Percentiles rank a stretch among this genome's conserved stretches.
phyloP scores from a whole-genome alignment of 2,888 invertebrate species.

The Drosophila limbata region DNA sequence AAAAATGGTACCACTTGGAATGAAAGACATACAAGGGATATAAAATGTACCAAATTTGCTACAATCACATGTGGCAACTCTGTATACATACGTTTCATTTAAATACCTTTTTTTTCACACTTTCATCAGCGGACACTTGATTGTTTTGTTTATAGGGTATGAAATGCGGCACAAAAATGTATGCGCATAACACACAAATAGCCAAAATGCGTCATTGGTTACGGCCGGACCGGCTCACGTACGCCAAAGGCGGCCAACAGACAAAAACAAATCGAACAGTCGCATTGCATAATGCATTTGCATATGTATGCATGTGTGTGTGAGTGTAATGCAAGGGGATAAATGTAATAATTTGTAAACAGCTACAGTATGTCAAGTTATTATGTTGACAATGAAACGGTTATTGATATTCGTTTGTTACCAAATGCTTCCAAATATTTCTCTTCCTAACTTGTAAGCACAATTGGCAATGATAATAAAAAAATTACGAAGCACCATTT shows the following conservation, averaged over 20 bases:
- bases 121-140: neutral
- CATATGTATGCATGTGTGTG: neutral
- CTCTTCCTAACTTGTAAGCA: neutral
- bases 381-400: neutral
- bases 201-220: conserved; percentile 53
- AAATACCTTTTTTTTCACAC: neutral
- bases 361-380: neutral
- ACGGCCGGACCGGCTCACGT: conserved; percentile 58
- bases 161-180: conserved; percentile 2
- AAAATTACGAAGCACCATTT: neutral
- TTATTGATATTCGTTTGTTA: neutral
- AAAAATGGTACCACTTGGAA: too few relatives aligned
- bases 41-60: neutral
- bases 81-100: neutral
- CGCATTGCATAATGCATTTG: conserved; percentile 59
- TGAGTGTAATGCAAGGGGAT: neutral
- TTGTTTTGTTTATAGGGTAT: conserved; percentile 39
- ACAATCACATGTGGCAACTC: neutral
- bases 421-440: neutral
- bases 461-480: neutral
- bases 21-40: too few relatives aligned
- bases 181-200: conserved; percentile 15
- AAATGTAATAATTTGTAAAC: neutral
- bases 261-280: conserved; percentile 26
- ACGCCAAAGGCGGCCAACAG: conserved; percentile 49